Percentiles rank a stretch among this genome's conserved stretches.
These are phyloP conservation scores for Amphiura filiformis DNA, from an alignment of 35 echinoderm and acorn worm species.

Conservation along the genomic window DNA sequence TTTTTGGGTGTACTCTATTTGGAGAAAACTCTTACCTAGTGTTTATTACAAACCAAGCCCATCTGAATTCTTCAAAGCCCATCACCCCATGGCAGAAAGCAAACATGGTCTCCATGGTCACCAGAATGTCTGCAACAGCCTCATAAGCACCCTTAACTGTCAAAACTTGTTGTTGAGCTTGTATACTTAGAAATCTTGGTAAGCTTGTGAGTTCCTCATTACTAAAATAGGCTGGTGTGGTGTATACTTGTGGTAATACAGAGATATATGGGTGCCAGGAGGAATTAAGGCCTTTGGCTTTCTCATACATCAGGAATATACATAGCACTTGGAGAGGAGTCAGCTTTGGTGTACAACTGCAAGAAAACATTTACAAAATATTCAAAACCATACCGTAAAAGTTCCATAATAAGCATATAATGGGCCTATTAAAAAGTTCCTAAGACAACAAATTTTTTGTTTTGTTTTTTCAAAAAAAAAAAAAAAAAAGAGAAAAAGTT, in stretches of 20 bases:
- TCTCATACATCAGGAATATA: conserved; percentile 68
- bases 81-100: conserved; percentile 16
- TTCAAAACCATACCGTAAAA: too few species aligned
- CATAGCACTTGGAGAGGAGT: conserved; percentile 64
- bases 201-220: conserved; percentile 24
- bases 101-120: conserved; percentile 25
- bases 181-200: not conserved
- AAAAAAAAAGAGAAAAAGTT: too few species aligned
- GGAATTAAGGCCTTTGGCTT: conserved; percentile 42
- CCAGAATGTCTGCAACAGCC: conserved; percentile 6
- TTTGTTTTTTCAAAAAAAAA: too few species aligned
- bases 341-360: conserved; percentile 7
- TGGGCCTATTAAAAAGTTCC: too few species aligned
- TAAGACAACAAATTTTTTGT: too few species aligned
- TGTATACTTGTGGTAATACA: conserved; percentile 60
- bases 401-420: too few species aligned
- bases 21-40: conserved; percentile 14
- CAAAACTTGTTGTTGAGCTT: conserved; percentile 15
- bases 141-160: conserved; percentile 38
- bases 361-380: too few species aligned
- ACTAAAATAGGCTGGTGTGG: conserved; percentile 14
- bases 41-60: conserved; percentile 97
- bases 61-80: conserved; percentile 47
- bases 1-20: not conserved
- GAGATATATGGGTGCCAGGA: conserved; percentile 82